Conservation (phyloP, 2,113 vertebrate genomes). For the Poeciliopsis occidentalis region DNA sequence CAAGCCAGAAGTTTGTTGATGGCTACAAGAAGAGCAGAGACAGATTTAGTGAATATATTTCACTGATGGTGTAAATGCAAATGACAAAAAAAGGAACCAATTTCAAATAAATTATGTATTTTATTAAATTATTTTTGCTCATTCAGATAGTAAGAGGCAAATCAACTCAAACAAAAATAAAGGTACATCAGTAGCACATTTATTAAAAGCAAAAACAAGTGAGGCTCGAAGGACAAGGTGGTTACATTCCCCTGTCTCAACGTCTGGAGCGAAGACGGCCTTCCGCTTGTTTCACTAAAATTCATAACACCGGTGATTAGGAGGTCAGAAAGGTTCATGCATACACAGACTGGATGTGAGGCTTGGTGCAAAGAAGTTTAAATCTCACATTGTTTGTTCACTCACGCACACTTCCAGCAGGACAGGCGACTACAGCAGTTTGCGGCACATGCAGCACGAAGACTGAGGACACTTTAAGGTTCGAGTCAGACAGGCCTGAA, state of each 20-base stretch:
- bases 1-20: no score
- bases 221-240: background rate
- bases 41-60: no score
- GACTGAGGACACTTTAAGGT: constrained; percentile 29
- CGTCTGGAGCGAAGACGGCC: background rate
- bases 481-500: background rate
- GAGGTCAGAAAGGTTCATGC: constrained; percentile 25
- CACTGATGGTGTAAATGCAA: background rate
- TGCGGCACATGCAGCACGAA: constrained; percentile 54
- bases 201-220: constrained; percentile 20
- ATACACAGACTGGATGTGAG: constrained; percentile 24
- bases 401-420: constrained; percentile 6
- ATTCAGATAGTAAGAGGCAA: constrained; percentile 59
- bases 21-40: no score
- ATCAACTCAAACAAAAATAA: constrained; percentile 25
- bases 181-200: constrained; percentile 31
- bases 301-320: background rate
- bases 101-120: constrained; percentile 57
- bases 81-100: background rate
- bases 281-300: constrained; percentile 19
- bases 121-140: constrained; percentile 69
- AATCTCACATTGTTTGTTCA: background rate
- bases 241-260: background rate
- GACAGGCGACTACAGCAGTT: constrained; percentile 1
- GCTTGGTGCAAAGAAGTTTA: background rate